Conservation (phyloP, 2,113 vertebrate species). For the Rhynchopsitta pachyrhyncha region DNA sequence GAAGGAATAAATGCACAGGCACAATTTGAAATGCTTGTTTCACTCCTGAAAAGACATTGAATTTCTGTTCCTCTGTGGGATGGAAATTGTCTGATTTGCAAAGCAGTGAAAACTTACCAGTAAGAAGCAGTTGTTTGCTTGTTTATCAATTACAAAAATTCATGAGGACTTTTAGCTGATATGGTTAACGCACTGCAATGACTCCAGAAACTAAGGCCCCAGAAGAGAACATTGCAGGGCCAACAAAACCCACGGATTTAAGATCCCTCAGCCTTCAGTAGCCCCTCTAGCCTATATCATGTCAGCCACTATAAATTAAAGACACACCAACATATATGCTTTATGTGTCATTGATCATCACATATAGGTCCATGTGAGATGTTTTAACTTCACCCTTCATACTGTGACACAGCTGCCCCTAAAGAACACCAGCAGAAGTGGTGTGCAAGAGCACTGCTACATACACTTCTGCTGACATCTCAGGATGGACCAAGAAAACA, state of each 20-base stretch:
- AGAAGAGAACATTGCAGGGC: neutral
- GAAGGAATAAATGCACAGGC: neutral
- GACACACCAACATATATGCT: neutral
- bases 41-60: neutral
- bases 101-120: neutral
- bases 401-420: neutral
- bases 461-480: neutral
- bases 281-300: neutral
- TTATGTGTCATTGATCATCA: neutral
- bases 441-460: neutral
- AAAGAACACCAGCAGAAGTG: neutral
- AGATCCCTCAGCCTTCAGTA: neutral
- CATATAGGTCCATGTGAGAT: neutral
- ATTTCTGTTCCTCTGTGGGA: neutral
- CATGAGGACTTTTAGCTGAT: neutral
- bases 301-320: neutral
- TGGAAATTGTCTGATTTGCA: neutral
- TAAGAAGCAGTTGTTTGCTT: neutral
- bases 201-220: neutral
- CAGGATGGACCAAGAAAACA: neutral
- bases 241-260: neutral
- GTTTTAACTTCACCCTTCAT: neutral
- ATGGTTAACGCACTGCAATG: neutral
- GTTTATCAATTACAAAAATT: neutral
- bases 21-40: neutral